Evolutionary conservation across 2,113 vertebrate genomes (phyloP), one percentile per base, ranked within the genome.

Genomic region (Charadrius vociferus): DNA sequence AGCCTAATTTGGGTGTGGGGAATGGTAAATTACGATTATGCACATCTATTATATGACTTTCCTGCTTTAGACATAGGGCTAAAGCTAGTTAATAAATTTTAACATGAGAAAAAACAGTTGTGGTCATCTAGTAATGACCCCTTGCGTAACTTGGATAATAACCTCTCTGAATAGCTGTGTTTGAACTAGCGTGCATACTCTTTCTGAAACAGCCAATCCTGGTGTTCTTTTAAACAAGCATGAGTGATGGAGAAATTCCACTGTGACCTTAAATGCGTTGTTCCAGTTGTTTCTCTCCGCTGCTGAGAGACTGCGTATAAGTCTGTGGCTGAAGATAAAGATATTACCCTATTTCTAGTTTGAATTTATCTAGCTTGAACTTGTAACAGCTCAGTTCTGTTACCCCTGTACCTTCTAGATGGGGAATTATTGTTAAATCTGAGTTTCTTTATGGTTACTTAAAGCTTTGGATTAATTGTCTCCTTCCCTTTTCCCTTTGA

Each of bases 21-120:
- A 91, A 17, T 41, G 37, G 77, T 79, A 82, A 92, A 92, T 86
- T 81, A 53, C 3, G 2, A 45, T 81, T 87, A 81, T 36, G 53
- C 89, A 50, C 67, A 8, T 52, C 78, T 84, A 67, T 80, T 86
- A 53, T 73, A 37, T 94, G 86, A 77, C 83, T 97, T 95, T 62
- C 86, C 85, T 94, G 58, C 89, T 95, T 94, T 43, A 92, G 71
- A 89, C 41, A 18, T 79, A 70, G 14, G 34, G 78, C 53, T 95
- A 70, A 95, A 85, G 70, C 91, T 70, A 47, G 78, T 81, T 96
- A 95, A 95, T 95, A 87, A 84, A 94, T 58, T 95, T 91, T 94
- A 93, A 95, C 95, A 95, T 97, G 95, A 97, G 96, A 96, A 96
- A 95, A 93, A 94, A 37, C 95, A 89, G 84, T 91, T 96, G 97